Conservation (phyloP, 1,140 invertebrate species). For the Globodera rostochiensis region DNA sequence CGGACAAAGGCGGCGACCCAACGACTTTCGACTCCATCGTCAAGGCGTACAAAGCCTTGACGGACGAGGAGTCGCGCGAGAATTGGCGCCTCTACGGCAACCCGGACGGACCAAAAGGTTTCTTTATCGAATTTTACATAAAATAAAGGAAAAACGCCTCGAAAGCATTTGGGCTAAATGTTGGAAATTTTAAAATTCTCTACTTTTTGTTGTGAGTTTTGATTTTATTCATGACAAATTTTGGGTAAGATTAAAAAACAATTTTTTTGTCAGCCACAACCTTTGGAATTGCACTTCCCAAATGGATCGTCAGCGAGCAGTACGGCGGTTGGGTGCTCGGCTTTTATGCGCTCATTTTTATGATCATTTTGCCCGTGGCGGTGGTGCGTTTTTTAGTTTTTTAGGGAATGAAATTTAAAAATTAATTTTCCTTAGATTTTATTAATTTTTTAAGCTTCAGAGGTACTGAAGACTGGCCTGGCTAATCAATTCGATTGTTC, state of each 20-base stretch:
- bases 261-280: constrained; percentile 77
- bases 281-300: constrained; percentile 97
- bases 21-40: constrained; percentile 95
- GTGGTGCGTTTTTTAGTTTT: constrained; percentile 70
- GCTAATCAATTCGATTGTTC: constrained; percentile 97
- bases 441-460: too few relatives aligned
- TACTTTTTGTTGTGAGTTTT: too few relatives aligned
- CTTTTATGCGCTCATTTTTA: constrained; percentile 92
- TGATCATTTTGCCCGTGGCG: constrained; percentile 89
- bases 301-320: constrained; percentile 99
- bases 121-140: neutral
- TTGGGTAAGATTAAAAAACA: constrained; percentile 7
- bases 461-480: constrained; percentile 70
- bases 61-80: constrained; percentile 90
- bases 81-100: constrained; percentile 99
- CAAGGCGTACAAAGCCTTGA: constrained; percentile 85
- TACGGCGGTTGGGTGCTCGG: constrained; percentile 97
- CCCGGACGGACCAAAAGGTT: constrained; percentile 91
- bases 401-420: too few relatives aligned
- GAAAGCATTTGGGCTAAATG: too few relatives aligned
- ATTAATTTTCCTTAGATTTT: too few relatives aligned
- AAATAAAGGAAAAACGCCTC: too few relatives aligned
- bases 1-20: constrained; percentile 90
- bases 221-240: neutral
- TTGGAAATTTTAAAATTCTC: too few relatives aligned